Percentiles rank a stretch among this genome's conserved stretches.
These are phyloP conservation scores for Sebastes umbrosus DNA, from an alignment of 2,797 vertebrate genomes.

Conservation along the genomic window DNA sequence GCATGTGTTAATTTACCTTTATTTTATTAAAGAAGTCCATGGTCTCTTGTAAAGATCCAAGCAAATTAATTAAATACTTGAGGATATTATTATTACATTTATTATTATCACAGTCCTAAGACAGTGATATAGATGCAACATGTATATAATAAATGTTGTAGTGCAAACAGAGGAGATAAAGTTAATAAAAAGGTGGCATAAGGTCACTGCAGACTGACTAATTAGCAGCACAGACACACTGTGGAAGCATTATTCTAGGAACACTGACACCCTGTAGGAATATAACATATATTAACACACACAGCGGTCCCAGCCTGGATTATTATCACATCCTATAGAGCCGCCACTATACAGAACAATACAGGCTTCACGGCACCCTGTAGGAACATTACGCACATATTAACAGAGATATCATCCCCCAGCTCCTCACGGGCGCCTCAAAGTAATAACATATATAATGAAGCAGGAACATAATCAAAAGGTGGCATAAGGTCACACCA, in stretches of 20 bases:
- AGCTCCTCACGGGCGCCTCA: not conserved
- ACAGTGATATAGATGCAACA: not conserved
- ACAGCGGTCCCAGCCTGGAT: slow-evolving; percentile 11
- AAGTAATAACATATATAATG: slow-evolving; percentile 8
- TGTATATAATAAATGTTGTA: not conserved
- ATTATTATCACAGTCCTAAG: not conserved
- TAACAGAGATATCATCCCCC: not conserved
- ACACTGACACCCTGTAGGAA: slow-evolving; percentile 9
- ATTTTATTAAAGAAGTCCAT: too few relatives aligned
- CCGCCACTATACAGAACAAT: not conserved
- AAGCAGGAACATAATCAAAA: slow-evolving; percentile 16
- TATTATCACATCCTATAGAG: slow-evolving; percentile 12
- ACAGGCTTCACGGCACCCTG: slow-evolving; percentile 12
- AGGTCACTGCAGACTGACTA: slow-evolving; percentile 34
- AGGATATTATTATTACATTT: not conserved
- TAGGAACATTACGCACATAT: slow-evolving; percentile 7
- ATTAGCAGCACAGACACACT: slow-evolving; percentile 14
- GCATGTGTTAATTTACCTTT: too few relatives aligned
- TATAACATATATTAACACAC: not conserved
- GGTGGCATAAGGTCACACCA: slow-evolving; percentile 57
- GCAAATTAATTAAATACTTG: not conserved
- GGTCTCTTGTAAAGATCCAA: not conserved
- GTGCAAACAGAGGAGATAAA: not conserved
- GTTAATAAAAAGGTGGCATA: slow-evolving; percentile 17
- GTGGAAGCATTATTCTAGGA: not conserved